These are phyloP conservation scores for Malacosoma neustria DNA, from an alignment of 2,888 invertebrate species.

Conservation along the genomic window DNA sequence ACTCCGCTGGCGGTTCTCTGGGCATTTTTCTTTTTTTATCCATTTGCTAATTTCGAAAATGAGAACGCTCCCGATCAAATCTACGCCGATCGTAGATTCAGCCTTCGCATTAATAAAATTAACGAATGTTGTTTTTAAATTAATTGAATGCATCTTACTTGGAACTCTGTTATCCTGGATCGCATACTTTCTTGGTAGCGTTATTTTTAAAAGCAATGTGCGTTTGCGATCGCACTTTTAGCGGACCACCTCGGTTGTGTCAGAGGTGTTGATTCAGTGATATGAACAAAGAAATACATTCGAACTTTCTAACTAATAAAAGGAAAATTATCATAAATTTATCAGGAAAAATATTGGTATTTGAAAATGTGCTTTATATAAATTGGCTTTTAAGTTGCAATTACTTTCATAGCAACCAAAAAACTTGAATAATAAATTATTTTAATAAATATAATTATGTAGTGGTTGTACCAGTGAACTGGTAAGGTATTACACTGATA, in stretches of 20 bases:
- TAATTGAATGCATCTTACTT: conserved; percentile 60
- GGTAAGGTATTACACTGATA: too few species aligned
- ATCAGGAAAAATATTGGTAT: too few species aligned
- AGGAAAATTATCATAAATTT: too few species aligned
- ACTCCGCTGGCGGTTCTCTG: conserved; percentile 60
- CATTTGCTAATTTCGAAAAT: conserved; percentile 74
- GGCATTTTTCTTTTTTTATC: conserved; percentile 51
- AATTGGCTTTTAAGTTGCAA: too few species aligned
- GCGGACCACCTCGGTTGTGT: not conserved
- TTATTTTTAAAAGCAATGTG: not conserved
- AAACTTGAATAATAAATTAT: too few species aligned
- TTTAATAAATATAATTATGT: too few species aligned
- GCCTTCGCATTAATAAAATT: conserved; percentile 68
- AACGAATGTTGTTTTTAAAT: conserved; percentile 67
- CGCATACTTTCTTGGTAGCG: conserved; percentile 36
- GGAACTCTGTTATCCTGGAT: conserved; percentile 56
- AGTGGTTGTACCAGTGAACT: too few species aligned
- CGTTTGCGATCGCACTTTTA: not conserved
- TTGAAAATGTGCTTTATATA: too few species aligned
- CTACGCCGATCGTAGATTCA: conserved; percentile 64
- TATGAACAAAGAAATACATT: too few species aligned
- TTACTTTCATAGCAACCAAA: too few species aligned
- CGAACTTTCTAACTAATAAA: too few species aligned
- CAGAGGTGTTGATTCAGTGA: not conserved
- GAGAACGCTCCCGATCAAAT: conserved; percentile 65